Conservation (phyloP, 2,113 vertebrate species). For the Oncorhynchus kisutch region DNA sequence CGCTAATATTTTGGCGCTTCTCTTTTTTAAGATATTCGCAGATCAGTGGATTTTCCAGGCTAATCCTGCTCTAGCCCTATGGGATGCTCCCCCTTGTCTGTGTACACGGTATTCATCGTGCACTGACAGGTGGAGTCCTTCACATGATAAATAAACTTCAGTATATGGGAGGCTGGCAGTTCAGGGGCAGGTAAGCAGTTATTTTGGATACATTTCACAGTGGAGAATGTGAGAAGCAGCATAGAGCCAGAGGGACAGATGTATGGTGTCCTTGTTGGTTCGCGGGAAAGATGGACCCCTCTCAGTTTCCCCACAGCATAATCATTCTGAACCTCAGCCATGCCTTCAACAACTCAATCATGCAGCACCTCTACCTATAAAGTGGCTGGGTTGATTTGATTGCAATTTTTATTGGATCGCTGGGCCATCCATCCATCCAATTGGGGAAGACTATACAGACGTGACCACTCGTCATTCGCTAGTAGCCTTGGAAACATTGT, state of each 20-base stretch:
- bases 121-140: constrained; percentile 99
- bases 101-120: constrained; percentile 99
- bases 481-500: constrained; percentile 85
- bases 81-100: constrained; percentile 97
- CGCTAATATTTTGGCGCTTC: constrained; percentile 97
- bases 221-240: constrained; percentile 66
- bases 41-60: constrained; percentile 99
- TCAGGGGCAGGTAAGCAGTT: constrained; percentile 92
- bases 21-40: constrained; percentile 99
- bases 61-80: constrained; percentile 85
- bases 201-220: constrained; percentile 99
- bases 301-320: constrained; percentile 71
- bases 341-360: constrained; percentile 85
- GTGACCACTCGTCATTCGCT: constrained; percentile 81
- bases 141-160: constrained; percentile 99
- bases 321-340: constrained; percentile 82
- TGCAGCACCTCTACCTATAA: constrained; percentile 81
- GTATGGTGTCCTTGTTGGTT: constrained; percentile 86
- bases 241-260: constrained; percentile 68
- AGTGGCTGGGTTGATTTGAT: constrained; percentile 85
- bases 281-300: constrained; percentile 72
- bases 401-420: constrained; percentile 84
- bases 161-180: constrained; percentile 85
- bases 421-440: constrained; percentile 82
- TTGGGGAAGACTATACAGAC: constrained; percentile 76